Evolutionary conservation across 2,888 invertebrate genomes (phyloP).

Genomic region (Cloeon dipterum): DNA sequence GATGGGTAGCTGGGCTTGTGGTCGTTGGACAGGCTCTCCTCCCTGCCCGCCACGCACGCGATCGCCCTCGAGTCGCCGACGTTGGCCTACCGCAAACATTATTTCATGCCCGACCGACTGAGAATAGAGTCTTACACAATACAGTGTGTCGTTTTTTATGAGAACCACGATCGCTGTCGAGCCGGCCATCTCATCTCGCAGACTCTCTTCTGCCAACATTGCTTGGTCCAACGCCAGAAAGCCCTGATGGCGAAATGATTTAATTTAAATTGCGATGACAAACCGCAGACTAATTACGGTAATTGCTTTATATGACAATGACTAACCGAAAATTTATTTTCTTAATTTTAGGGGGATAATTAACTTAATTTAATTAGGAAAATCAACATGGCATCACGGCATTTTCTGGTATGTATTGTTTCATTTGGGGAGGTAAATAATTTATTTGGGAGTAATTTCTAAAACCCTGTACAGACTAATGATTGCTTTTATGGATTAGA

Average conservation of each 20-base stretch:
- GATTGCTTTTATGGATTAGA: no score
- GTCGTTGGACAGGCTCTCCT: constrained; percentile 59
- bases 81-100: constrained; percentile 39
- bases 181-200: constrained; percentile 83
- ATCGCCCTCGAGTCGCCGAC: constrained; percentile 94
- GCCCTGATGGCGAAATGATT: constrained; percentile 25
- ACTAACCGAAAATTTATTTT: no score
- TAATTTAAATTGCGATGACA: no score
- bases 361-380: constrained; percentile 1
- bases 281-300: no score
- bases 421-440: no score
- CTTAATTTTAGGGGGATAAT: background rate
- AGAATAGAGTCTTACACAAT: constrained; percentile 68
- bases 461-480: no score
- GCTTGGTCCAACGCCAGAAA: constrained; percentile 81
- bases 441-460: no score
- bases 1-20: constrained; percentile 86
- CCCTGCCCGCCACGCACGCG: constrained; percentile 61
- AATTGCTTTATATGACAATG: no score
- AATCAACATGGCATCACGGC: no score
- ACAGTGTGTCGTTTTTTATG: constrained; percentile 62
- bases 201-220: constrained; percentile 70
- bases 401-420: no score
- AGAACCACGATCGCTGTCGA: constrained; percentile 78
- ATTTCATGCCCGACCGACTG: background rate